Evolutionary conservation across 2,888 invertebrate species (phyloP).

Genomic region (Orgyia antiqua): DNA sequence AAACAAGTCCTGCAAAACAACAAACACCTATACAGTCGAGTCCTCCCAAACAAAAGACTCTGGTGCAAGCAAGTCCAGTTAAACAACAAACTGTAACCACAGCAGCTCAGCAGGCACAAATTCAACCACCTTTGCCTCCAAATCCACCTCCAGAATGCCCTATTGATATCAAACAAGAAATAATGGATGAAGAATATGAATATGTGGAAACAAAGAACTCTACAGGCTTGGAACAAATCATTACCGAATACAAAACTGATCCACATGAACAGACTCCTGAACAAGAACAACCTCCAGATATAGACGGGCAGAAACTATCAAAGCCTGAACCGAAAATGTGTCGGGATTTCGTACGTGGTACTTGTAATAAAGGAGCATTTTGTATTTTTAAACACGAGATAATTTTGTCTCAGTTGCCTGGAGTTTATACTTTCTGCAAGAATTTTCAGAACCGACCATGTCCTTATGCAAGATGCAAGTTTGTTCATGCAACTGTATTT

Average conservation of each 20-base stretch:
- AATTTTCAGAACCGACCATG: slow-evolving; percentile 52
- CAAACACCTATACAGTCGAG: not conserved
- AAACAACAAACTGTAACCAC: too few species aligned
- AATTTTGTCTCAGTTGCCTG: slow-evolving; percentile 41
- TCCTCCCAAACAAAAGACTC: not conserved
- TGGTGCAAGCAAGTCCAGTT: too few species aligned
- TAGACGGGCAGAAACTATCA: not conserved
- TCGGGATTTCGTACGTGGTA: slow-evolving; percentile 49
- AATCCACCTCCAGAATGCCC: slow-evolving; percentile 36
- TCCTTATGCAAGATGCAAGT: slow-evolving; percentile 42
- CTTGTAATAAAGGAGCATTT: slow-evolving; percentile 39
- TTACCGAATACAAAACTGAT: slow-evolving; percentile 5
- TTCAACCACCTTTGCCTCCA: slow-evolving; percentile 43
- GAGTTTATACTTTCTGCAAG: slow-evolving; percentile 52
- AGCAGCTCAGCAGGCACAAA: not conserved
- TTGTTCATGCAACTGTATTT: slow-evolving; percentile 54
- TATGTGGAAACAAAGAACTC: not conserved
- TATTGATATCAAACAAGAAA: slow-evolving; percentile 34
- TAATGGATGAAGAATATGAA: slow-evolving; percentile 28
- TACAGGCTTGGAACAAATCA: not conserved
- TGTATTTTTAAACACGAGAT: slow-evolving; percentile 48
- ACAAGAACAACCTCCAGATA: not conserved
- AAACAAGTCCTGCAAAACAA: not conserved
- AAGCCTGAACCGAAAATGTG: slow-evolving; percentile 37
- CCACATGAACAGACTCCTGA: not conserved